Conservation (phyloP, 2,113 vertebrate genomes). For the Anolis sagrei region DNA sequence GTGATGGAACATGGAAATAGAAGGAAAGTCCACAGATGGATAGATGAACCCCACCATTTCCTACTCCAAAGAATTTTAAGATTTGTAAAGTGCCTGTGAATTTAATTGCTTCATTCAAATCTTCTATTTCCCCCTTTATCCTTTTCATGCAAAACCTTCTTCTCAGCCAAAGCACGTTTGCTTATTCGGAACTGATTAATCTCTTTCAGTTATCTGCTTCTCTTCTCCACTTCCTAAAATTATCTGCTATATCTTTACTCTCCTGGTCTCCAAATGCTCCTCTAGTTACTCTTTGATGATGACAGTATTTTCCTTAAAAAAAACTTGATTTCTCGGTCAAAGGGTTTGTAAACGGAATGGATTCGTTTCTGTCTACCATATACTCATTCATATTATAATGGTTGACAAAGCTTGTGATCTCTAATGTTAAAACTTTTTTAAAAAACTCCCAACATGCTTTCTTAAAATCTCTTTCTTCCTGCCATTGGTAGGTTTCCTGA, state of each 20-base stretch:
- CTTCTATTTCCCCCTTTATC: conserved; percentile 37
- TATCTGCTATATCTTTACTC: conserved; percentile 49
- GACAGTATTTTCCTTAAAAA: background rate
- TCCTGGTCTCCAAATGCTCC: conserved; percentile 12
- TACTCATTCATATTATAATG: background rate
- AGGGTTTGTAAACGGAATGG: background rate
- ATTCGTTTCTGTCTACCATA: background rate
- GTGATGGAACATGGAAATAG: conserved; percentile 28
- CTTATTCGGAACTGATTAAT: conserved; percentile 56
- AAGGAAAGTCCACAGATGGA: conserved; percentile 32
- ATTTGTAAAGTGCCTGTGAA: conserved; percentile 56
- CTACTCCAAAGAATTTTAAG: conserved; percentile 11
- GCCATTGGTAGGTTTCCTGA: rapidly evolving
- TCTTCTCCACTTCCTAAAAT: background rate
- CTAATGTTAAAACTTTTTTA: background rate
- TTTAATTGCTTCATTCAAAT: conserved; percentile 45
- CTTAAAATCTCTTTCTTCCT: background rate
- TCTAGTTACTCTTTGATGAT: conserved; percentile 1
- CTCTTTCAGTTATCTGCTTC: conserved; percentile 22
- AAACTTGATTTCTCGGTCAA: rapidly evolving
- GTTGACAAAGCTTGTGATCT: background rate
- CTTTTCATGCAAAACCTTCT: conserved; percentile 57
- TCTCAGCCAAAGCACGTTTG: conserved; percentile 40
- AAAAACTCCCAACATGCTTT: background rate
- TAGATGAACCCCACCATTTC: conserved; percentile 6